Conservation (phyloP, 2,888 invertebrate genomes). For the Dichetophora obliterata region DNA sequence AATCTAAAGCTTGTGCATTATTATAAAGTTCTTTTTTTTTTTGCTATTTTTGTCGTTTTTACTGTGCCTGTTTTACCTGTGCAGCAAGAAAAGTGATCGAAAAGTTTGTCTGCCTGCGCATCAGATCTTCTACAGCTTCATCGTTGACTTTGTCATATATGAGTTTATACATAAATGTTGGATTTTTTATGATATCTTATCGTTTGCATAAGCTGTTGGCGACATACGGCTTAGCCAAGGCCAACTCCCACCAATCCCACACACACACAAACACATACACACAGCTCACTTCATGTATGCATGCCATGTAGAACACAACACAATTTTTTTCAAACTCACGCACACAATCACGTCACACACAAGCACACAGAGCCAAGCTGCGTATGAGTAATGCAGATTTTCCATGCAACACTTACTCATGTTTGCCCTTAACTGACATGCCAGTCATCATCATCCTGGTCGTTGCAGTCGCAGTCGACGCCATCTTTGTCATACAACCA, state of each 20-base stretch:
- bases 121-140: background rate
- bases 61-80: too few species aligned
- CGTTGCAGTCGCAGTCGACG: too few species aligned
- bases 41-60: too few species aligned
- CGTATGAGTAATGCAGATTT: conserved; percentile 18
- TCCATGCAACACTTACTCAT: conserved; percentile 7
- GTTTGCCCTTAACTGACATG: background rate
- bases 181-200: conserved; percentile 16
- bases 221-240: conserved; percentile 1
- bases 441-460: background rate
- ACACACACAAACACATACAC: background rate
- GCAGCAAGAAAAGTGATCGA: too few species aligned
- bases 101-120: background rate
- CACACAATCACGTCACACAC: background rate
- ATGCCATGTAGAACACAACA: conserved; percentile 22
- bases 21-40: too few species aligned
- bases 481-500: too few species aligned
- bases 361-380: background rate
- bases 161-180: background rate
- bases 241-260: background rate
- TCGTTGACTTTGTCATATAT: background rate
- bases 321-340: background rate
- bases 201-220: conserved; percentile 15
- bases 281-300: background rate
- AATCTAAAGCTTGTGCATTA: too few species aligned